phyloP scores from a whole-genome alignment of 2,888 invertebrate genomes.

The Pegoplata infirma region DNA sequence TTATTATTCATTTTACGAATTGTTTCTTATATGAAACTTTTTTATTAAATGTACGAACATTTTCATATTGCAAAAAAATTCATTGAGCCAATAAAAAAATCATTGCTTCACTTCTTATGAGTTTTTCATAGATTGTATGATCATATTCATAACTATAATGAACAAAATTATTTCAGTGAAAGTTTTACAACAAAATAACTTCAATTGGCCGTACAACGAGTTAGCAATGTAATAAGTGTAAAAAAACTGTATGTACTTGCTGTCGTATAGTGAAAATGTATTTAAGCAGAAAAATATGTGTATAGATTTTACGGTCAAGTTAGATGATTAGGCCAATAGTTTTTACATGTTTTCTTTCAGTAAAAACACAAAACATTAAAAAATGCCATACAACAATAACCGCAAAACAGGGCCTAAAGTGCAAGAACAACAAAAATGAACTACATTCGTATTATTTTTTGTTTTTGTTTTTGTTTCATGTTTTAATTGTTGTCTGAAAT shows the following conservation, averaged over 20 bases:
- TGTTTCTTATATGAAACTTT: too few relatives aligned
- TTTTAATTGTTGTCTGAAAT: constrained; percentile 2
- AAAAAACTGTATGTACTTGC: not conserved
- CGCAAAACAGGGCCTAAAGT: constrained; percentile 43
- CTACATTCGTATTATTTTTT: constrained; percentile 18
- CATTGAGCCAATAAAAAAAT: too few relatives aligned
- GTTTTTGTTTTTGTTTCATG: not conserved
- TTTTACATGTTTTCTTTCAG: constrained; percentile 4
- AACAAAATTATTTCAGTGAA: too few relatives aligned
- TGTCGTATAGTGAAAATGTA: not conserved
- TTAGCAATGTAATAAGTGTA: not conserved
- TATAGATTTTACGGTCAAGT: constrained; percentile 61
- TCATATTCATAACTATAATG: too few relatives aligned
- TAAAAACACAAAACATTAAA: not conserved
- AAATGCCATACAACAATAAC: constrained; percentile 11
- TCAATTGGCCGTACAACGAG: not conserved
- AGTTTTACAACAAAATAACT: too few relatives aligned
- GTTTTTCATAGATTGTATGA: too few relatives aligned
- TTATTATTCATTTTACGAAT: too few relatives aligned
- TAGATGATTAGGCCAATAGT: constrained; percentile 45
- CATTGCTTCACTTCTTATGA: too few relatives aligned
- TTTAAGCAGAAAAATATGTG: constrained; percentile 21
- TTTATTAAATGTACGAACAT: too few relatives aligned
- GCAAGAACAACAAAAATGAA: constrained; percentile 28
- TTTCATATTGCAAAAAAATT: too few relatives aligned